A percentile compares a stretch with the other conserved stretches of the same genome.
Evolutionary conservation across 2,797 vertebrate genomes (phyloP).

Genomic region (Rhodeus uyekii): DNA sequence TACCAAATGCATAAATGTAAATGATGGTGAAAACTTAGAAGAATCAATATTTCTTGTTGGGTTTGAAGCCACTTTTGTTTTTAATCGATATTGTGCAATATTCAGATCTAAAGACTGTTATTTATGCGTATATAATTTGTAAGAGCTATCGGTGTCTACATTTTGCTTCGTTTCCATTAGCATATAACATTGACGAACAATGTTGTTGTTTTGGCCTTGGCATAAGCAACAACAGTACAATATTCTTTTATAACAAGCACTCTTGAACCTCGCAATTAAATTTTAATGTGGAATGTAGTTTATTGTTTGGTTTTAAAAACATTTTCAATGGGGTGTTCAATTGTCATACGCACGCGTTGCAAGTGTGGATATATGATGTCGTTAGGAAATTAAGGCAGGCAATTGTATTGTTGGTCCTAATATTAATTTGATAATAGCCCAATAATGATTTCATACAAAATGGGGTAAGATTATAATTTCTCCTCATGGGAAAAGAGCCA

Average conservation of each 20-base stretch:
- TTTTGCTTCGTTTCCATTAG: too few relatives aligned
- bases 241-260: too few relatives aligned
- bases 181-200: too few relatives aligned
- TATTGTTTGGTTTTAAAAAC: too few relatives aligned
- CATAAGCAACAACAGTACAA: background rate
- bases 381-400: background rate
- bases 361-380: background rate
- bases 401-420: background rate
- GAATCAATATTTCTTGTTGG: too few relatives aligned
- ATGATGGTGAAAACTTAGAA: too few relatives aligned
- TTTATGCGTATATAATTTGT: background rate
- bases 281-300: too few relatives aligned
- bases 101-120: background rate
- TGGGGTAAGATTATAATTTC: too few relatives aligned
- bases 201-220: rapidly evolving
- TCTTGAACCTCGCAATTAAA: too few relatives aligned
- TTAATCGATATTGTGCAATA: background rate
- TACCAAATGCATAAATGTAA: too few relatives aligned
- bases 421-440: background rate
- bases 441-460: background rate
- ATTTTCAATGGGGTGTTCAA: background rate
- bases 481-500: background rate
- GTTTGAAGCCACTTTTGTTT: background rate
- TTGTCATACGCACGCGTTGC: background rate
- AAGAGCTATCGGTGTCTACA: too few relatives aligned